A percentile compares a stretch with the other conserved stretches of the same genome.
Evolutionary conservation across 2,113 vertebrate species (phyloP).

Genomic region (Cariama cristata): DNA sequence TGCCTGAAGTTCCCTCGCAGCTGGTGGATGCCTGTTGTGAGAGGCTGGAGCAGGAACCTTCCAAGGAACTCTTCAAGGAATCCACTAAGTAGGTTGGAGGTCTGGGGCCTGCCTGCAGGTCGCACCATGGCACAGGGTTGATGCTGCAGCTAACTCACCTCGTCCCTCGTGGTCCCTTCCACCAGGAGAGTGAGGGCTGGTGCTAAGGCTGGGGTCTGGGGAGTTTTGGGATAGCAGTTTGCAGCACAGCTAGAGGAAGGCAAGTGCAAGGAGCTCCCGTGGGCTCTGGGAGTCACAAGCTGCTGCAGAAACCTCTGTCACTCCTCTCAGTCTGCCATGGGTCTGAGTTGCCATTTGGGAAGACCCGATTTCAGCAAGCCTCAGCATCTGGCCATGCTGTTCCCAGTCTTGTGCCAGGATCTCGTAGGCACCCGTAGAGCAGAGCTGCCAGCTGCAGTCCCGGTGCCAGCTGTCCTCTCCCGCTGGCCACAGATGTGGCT

Average conservation of each 20-base stretch:
- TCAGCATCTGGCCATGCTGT: background rate
- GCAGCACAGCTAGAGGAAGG: background rate
- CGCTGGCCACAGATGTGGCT: accelerated
- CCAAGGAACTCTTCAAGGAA: slow-evolving; percentile 96
- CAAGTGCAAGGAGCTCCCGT: background rate
- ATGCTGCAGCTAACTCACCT: background rate
- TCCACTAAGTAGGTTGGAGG: slow-evolving; percentile 87
- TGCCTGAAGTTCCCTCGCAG: slow-evolving; percentile 87
- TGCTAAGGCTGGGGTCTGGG: background rate
- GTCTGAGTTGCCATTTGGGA: background rate
- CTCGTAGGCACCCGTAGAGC: background rate
- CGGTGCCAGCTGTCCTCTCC: background rate
- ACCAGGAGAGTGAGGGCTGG: background rate
- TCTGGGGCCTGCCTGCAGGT: background rate
- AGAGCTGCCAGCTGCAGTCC: background rate
- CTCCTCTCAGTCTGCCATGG: background rate
- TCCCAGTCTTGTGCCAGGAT: background rate
- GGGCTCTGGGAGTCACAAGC: background rate
- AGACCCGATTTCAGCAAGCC: background rate
- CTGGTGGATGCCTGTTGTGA: slow-evolving; percentile 86
- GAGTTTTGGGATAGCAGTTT: background rate
- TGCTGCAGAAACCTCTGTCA: background rate
- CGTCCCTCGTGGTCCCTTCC: accelerated
- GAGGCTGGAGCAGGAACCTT: slow-evolving; percentile 87
- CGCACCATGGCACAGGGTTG: accelerated